Evolutionary conservation across 2,797 vertebrate species (phyloP), one percentile per base, ranked within the genome.

Genomic region (Poecilia gillii): DNA sequence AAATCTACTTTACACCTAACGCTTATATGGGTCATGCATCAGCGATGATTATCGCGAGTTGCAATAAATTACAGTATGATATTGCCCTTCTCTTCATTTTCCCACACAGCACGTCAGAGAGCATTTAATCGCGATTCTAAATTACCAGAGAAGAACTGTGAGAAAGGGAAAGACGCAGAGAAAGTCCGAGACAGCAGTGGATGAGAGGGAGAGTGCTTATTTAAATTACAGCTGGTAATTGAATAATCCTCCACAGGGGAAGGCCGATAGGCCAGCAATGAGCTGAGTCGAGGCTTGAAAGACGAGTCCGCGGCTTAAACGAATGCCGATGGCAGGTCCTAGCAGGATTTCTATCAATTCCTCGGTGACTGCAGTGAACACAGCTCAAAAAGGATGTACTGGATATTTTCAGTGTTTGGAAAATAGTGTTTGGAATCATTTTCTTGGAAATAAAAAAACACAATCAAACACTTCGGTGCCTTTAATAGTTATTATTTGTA

Each of bases 141-240:
- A 90, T 92, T 91, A 90, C 86, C 73, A 86, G 76, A 73, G 78
- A 80, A 87, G 81, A 83, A 84, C 74, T 68, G 85, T 79, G 51
- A 78, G 79, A 74, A 83, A 75, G 51, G 0, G 23, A 82, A 85
- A 82, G 77, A 82, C 45, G 16, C 25, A 45, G 62, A 77, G 79
- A 73, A 73, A 41, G 68, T 20, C 53, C 73, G 80, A 70, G 43
- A 47, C 73, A 77, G 76, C 45, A n/a, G 74, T 73, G 76, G 70
- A 71, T 68, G 81, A 84, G 84, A 84, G 81, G 76, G 81, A 93
- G 89, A 91, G 90, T 90, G 89, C 82, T 90, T 91, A 91, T 90
- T 93, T 93, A 88, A 11, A 73, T 95, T 91, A 92, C 85, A 85
- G 86, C 82, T 92, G 91, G 80, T 91, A 92, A 93, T 94, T 94